Conservation (phyloP, 2,797 vertebrate genomes). For the Sebastiscus tertius region DNA sequence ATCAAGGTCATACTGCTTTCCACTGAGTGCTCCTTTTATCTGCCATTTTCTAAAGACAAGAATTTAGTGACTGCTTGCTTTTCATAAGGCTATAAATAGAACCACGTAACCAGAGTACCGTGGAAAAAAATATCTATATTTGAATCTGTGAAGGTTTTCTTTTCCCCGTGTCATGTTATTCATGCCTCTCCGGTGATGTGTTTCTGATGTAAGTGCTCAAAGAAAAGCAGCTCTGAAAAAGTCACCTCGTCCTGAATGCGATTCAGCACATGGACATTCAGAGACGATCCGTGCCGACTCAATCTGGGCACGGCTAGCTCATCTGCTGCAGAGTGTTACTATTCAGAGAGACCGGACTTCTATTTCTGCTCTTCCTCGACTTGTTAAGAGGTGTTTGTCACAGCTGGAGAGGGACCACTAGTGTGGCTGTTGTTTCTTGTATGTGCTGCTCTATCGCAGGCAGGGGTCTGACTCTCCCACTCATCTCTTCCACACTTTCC, state of each 20-base stretch:
- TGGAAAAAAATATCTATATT: constrained; percentile 53
- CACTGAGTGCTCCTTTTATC: constrained; percentile 1
- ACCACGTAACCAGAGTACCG: constrained; percentile 19
- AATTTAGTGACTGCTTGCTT: constrained; percentile 38
- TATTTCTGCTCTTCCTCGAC: constrained; percentile 25
- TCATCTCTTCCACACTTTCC: not conserved
- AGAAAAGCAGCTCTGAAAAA: constrained; percentile 10
- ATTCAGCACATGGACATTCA: constrained; percentile 8
- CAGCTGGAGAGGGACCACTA: constrained; percentile 29
- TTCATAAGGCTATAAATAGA: constrained; percentile 64
- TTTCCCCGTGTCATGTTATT: constrained; percentile 1
- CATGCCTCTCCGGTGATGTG: constrained; percentile 10
- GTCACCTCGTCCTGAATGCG: not conserved
- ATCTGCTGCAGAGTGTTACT: constrained; percentile 22
- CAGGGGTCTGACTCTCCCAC: constrained; percentile 7
- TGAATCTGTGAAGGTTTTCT: constrained; percentile 27
- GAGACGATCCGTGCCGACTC: constrained; percentile 17
- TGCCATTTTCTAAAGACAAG: constrained; percentile 29
- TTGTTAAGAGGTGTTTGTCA: constrained; percentile 32
- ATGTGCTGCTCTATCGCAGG: not conserved
- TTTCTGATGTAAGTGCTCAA: constrained; percentile 32
- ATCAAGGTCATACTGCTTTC: constrained; percentile 47
- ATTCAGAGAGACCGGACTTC: constrained; percentile 36
- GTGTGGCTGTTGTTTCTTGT: constrained; percentile 19
- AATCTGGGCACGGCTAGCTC: constrained; percentile 11